Conservation (phyloP, 2,113 vertebrate species). For the Phrynocephalus versicolor region DNA sequence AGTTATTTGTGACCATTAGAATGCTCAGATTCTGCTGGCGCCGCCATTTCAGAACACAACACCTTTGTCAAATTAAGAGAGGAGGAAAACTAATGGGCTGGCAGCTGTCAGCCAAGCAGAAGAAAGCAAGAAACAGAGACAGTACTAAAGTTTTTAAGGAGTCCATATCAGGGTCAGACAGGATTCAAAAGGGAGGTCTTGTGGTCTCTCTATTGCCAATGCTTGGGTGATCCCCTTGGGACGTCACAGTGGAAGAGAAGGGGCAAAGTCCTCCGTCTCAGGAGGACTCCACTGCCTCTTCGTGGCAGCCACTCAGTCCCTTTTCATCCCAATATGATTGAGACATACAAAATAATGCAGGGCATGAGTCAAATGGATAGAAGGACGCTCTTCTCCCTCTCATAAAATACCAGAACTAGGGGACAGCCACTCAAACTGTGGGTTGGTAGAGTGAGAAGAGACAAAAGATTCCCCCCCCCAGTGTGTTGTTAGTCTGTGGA, state of each 20-base stretch:
- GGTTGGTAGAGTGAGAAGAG: too few species aligned
- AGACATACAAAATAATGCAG: too few species aligned
- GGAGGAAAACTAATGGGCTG: not conserved
- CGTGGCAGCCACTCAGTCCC: not conserved
- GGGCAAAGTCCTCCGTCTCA: not conserved
- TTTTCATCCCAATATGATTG: too few species aligned
- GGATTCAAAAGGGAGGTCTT: not conserved
- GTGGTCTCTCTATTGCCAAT: too few species aligned
- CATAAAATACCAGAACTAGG: too few species aligned
- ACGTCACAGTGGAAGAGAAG: not conserved
- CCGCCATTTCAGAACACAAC: too few species aligned
- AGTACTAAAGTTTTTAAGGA: not conserved
- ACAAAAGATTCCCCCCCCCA: too few species aligned
- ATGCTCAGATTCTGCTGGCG: not conserved
- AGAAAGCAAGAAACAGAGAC: not conserved
- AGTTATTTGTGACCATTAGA: not conserved
- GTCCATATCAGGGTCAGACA: too few species aligned
- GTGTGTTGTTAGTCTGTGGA: too few species aligned
- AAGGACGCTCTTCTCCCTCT: too few species aligned
- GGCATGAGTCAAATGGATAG: too few species aligned
- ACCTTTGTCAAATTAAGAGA: not conserved
- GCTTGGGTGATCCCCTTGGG: not conserved
- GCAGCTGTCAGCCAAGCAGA: not conserved
- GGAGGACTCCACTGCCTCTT: not conserved
- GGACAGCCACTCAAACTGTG: too few species aligned